Evolutionary conservation across 2,888 invertebrate species (phyloP), one percentile per base, ranked within the genome.

Genomic region (Scaptomyza flava): DNA sequence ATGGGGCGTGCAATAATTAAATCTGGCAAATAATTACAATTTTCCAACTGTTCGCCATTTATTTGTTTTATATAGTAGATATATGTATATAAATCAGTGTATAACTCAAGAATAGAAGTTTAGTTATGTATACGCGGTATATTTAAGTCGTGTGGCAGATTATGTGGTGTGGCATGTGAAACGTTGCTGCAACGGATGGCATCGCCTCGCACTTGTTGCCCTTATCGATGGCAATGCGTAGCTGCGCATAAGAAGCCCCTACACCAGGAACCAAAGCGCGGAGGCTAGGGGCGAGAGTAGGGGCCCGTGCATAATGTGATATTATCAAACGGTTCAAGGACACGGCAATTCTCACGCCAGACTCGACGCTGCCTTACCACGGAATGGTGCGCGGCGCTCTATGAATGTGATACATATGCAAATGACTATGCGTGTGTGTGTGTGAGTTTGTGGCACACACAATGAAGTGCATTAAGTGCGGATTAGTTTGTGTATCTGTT

Each of bases 261-360:
- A 50, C 43, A 36, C n/a, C 11, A 33, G 20, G 17, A 14, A 38
- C 31, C 45, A 17, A 45, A 30, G 64, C 45, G n/a, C 20, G 33
- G 8, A 11, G 51, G 20, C 23, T 17, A 3, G 8, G 31, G 56
- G 17, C 38, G 67, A 36, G 54, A 38, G 45, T 30, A 53, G 68
- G 48, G 57, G 46, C 57, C 64, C 51, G 66, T 70, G 74, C 76
- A 75, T 75, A 75, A 76, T 76, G 76, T 58, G 74, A 75, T 75
- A 72, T 76, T 75, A 75, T 75, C 76, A 68, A 72, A 76, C 76
- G 72, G 57, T 75, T 75, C 74, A 75, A 77, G 81, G 81, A 84
- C 81, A 81, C 66, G 81, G 68, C 72, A 71, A 77, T 81, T 81
- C 84, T 81, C 84, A 81, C 79, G 79, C 69, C 68, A 59, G 17